Base-by-base conservation (phyloP, 2,888 invertebrate genomes). In the Hirudinaria manillensis region DNA sequence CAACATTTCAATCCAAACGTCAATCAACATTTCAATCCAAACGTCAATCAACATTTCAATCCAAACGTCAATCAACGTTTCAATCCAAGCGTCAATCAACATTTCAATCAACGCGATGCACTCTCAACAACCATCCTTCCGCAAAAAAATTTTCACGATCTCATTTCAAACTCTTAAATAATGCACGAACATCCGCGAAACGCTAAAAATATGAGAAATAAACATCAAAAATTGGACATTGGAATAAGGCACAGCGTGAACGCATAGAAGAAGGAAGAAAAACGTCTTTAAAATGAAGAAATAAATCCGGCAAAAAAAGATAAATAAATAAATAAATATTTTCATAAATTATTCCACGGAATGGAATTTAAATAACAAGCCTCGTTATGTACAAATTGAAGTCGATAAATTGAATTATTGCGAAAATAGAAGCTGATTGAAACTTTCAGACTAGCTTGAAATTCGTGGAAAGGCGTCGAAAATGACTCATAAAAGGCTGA, bases 231-330 rank as follows among this genome's bases (percentile, higher is more conserved):
- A 24, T 1, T 45, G n/a, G 7, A 45, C 51, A 10, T 3, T 7
- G 7, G n/a, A 10, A 27, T 70, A 70, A 70, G 71, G 71, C 71
- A 51, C 71, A n/a, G 71, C 29, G 71, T 70, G 71, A 70, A 70
- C 71, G 71, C 71, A 70, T 21, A 2, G n/a, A 70, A 70, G 19
- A 27, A 24, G 34, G 19, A 38, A 45, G 29, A 45, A 13, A n/a
- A 45, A n/a, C 38, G 1, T 45, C 2, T 13, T 7, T 13, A 10
- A 24, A 68, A 34, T 32, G 13, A 66, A 66, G 24, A 27, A 66
- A 66, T 16, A 66, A 66, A 10, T 10, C 24, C 13, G 24, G 16
- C 16, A 53, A 53, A 21, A 21, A 13, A 53, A 53, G 53, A 53
- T 21, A 21, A 13, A 21, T 53, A 21, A 21, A 53, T 16, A 16